Evolutionary conservation across 1,140 invertebrate species (phyloP).

Genomic region (Acarapis woodi): DNA sequence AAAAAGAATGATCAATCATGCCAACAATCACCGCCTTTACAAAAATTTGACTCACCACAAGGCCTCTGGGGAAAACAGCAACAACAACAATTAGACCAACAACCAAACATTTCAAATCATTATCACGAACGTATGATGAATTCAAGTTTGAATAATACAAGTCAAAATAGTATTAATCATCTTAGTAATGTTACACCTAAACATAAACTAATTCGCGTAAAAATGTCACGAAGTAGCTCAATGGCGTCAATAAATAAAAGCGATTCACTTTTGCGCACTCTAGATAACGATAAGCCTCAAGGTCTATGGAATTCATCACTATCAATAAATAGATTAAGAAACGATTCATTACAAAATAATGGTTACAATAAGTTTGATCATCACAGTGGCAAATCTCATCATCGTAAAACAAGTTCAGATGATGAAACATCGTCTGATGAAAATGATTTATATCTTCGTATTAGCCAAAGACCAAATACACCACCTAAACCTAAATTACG

Average conservation of each 20-base stretch:
- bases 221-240: not conserved
- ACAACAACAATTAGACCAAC: too few species aligned
- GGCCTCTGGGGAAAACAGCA: too few species aligned
- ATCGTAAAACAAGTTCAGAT: conserved; percentile 7
- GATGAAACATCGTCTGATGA: conserved; percentile 7
- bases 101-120: too few species aligned
- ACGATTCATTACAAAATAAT: conserved; percentile 5
- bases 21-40: too few species aligned
- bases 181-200: not conserved
- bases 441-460: not conserved
- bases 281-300: not conserved
- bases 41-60: too few species aligned
- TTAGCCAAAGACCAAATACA: conserved; percentile 5
- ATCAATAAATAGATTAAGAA: conserved; percentile 9
- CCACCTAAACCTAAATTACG: conserved; percentile 11
- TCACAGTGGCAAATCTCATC: not conserved
- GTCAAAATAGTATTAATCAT: not conserved
- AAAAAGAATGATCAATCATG: not conserved
- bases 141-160: conserved; percentile 2
- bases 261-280: not conserved
- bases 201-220: not conserved
- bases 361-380: not conserved
- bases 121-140: too few species aligned
- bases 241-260: not conserved
- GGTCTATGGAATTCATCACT: not conserved